These are phyloP conservation scores for Xerus inauris DNA, from an alignment of 2,113 vertebrate species.

Conservation along the genomic window DNA sequence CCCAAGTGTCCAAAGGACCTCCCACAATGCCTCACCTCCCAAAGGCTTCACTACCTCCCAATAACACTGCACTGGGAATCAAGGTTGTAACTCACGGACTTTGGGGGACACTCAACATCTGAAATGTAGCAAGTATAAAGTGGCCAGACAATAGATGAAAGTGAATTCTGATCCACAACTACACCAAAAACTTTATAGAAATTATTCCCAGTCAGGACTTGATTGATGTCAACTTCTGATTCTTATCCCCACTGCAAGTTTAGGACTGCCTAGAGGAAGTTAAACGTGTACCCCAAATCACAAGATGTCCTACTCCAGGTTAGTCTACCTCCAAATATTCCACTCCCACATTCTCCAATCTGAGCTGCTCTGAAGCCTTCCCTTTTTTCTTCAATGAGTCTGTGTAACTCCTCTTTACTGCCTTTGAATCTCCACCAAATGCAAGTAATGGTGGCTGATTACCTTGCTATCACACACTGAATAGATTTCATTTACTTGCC, in stretches of 20 bases:
- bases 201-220: background rate
- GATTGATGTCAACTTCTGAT: background rate
- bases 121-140: background rate
- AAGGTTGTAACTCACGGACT: background rate
- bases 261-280: background rate
- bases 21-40: rapidly evolving
- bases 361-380: background rate
- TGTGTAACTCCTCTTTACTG: background rate
- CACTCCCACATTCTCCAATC: background rate
- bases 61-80: background rate
- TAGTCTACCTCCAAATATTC: rapidly evolving
- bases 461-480: background rate
- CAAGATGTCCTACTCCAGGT: too few species aligned
- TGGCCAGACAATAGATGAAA: background rate
- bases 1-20: background rate
- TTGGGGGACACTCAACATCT: background rate
- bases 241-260: background rate
- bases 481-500: background rate
- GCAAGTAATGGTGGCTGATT: background rate
- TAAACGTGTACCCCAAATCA: background rate
- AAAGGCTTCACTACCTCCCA: background rate
- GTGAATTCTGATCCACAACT: background rate
- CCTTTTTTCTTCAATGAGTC: background rate
- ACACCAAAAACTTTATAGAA: background rate
- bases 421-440: background rate